phyloP scores from a whole-genome alignment of 2,888 invertebrate species.

The Drosophila robusta region DNA sequence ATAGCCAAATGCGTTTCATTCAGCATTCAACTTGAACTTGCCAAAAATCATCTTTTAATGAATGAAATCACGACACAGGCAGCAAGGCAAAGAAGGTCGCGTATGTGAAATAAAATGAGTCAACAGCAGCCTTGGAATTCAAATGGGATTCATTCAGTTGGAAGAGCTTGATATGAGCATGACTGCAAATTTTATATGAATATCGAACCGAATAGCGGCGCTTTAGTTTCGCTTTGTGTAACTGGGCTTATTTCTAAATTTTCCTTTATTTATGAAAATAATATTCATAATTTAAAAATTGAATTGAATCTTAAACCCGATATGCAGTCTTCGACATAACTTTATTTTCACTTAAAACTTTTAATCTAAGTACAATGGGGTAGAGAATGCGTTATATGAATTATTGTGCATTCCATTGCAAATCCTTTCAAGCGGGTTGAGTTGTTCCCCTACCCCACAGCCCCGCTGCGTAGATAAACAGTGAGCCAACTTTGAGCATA shows the following conservation, averaged over 20 bases:
- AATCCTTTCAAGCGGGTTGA: conserved; percentile 55
- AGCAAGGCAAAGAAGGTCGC: conserved; percentile 28
- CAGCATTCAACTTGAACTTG: conserved; percentile 81
- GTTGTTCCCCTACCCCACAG: conserved; percentile 4
- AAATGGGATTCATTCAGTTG: conserved; percentile 48
- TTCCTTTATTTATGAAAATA: neutral
- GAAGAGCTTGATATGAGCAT: conserved; percentile 43
- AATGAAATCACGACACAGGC: conserved; percentile 50
- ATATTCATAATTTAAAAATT: too few species aligned
- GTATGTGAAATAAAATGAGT: conserved; percentile 37
- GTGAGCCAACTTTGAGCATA: conserved; percentile 58
- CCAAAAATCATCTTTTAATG: conserved; percentile 64
- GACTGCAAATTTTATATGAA: neutral
- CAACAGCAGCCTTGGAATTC: conserved; percentile 31
- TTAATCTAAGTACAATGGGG: conserved; percentile 9
- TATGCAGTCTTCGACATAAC: conserved; percentile 36
- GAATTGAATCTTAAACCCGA: too few species aligned
- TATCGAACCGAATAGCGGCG: neutral
- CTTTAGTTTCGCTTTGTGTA: too few species aligned
- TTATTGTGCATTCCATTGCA: conserved; percentile 73
- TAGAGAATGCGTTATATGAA: conserved; percentile 67
- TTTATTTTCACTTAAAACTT: conserved; percentile 24
- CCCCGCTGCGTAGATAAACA: conserved; percentile 34
- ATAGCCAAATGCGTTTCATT: conserved; percentile 57
- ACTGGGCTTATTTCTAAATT: neutral